Percentiles rank a stretch among this genome's conserved stretches.
Conservation (phyloP, 2,888 invertebrate species). For the Oligia fasciuncula region DNA sequence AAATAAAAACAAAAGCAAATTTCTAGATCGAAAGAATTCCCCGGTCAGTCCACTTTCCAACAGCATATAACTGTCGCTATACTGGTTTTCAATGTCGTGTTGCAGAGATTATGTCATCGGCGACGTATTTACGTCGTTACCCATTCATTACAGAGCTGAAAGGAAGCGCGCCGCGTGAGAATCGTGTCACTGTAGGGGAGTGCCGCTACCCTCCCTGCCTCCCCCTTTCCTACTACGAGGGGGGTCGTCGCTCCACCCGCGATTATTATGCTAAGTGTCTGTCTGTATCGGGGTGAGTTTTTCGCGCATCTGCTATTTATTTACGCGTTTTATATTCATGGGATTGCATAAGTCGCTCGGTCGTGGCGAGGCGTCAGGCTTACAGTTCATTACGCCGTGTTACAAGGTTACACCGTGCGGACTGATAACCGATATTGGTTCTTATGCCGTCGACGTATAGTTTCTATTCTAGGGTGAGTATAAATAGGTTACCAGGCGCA, state of each 20-base stretch:
- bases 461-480: slow-evolving; percentile 44
- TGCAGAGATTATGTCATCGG: slow-evolving; percentile 82
- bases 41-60: slow-evolving; percentile 76
- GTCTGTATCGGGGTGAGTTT: slow-evolving; percentile 87
- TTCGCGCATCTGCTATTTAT: slow-evolving; percentile 90
- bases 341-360: slow-evolving; percentile 83
- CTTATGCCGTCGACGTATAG: slow-evolving; percentile 67
- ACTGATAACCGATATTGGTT: slow-evolving; percentile 69
- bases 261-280: slow-evolving; percentile 90
- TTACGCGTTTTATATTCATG: slow-evolving; percentile 90
- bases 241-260: slow-evolving; percentile 74
- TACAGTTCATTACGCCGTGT: slow-evolving; percentile 86
- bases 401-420: slow-evolving; percentile 74
- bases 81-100: slow-evolving; percentile 80
- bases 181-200: slow-evolving; percentile 86
- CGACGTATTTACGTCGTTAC: slow-evolving; percentile 82
- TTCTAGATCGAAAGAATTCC: slow-evolving; percentile 67
- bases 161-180: slow-evolving; percentile 88
- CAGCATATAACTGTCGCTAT: slow-evolving; percentile 71
- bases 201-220: slow-evolving; percentile 63
- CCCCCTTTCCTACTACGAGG: slow-evolving; percentile 46
- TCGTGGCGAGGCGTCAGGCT: slow-evolving; percentile 82
- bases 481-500: slow-evolving; percentile 80
- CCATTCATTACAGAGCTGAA: slow-evolving; percentile 87
- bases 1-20: slow-evolving; percentile 66